A percentile compares a stretch with the other conserved stretches of the same genome.
Evolutionary conservation across 1,140 invertebrate genomes (phyloP).

Genomic region (Nephila pilipes): DNA sequence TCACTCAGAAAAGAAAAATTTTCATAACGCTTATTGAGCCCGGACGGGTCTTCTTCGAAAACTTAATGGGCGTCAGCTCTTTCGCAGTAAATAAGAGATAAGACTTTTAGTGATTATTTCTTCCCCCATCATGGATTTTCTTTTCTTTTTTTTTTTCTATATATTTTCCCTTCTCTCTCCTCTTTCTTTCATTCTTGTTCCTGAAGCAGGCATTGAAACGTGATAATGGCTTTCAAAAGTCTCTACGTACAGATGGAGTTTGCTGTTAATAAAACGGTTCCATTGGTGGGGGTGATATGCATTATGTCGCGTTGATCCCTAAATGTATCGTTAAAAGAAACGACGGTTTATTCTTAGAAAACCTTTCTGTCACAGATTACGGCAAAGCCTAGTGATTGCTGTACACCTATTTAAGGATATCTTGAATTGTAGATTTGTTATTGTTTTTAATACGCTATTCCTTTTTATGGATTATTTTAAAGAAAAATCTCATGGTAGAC

Average conservation of each 20-base stretch:
- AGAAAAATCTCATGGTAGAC: too few relatives aligned
- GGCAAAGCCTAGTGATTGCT: too few relatives aligned
- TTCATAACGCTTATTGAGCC: slow-evolving; percentile 42
- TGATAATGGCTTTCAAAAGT: slow-evolving; percentile 27
- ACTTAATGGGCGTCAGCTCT: neutral
- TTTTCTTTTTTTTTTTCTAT: neutral
- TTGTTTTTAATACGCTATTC: too few relatives aligned
- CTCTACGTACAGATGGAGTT: neutral
- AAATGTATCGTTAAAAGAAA: too few relatives aligned
- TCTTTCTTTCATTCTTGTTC: too few relatives aligned
- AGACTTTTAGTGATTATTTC: slow-evolving; percentile 40
- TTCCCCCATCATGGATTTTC: neutral
- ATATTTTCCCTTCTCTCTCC: neutral
- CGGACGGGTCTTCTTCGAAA: neutral
- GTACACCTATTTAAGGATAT: too few relatives aligned
- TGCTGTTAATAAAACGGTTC: neutral
- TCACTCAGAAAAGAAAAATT: neutral
- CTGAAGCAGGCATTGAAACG: neutral
- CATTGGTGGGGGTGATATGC: neutral
- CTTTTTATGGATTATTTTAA: too few relatives aligned
- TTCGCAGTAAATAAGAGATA: slow-evolving; percentile 25
- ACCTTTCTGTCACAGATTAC: too few relatives aligned
- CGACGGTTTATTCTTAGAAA: too few relatives aligned
- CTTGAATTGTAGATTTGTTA: too few relatives aligned
- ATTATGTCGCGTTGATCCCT: too few relatives aligned